A percentile compares a stretch with the other conserved stretches of the same genome.
These are phyloP conservation scores for Emydoidea blandingii DNA, from an alignment of 2,797 vertebrate species.

Conservation along the genomic window DNA sequence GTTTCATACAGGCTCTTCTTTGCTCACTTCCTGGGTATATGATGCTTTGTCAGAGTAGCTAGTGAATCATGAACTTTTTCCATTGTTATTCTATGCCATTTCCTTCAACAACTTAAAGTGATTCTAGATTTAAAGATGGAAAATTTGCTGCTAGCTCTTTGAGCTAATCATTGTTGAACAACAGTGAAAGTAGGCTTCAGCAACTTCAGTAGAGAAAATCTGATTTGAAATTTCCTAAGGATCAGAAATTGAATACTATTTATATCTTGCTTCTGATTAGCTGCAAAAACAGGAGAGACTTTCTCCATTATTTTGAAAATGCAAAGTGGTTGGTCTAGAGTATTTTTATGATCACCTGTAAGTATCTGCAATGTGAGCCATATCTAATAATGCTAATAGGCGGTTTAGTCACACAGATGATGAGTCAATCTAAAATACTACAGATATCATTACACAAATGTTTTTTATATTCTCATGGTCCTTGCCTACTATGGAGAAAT, in stretches of 20 bases:
- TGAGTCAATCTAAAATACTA: slow-evolving; percentile 1
- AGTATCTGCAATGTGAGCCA: neutral
- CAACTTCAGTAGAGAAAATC: neutral
- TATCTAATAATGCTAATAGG: neutral
- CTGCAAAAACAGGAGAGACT: neutral
- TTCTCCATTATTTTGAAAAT: neutral
- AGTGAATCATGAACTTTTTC: neutral
- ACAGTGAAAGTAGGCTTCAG: neutral
- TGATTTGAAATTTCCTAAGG: neutral
- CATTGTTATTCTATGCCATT: neutral
- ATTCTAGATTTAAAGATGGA: slow-evolving; percentile 19
- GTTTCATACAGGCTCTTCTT: neutral
- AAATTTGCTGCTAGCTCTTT: slow-evolving; percentile 13
- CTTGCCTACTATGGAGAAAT: neutral
- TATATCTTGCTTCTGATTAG: neutral
- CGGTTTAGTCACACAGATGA: neutral
- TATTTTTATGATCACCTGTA: neutral
- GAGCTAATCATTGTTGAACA: neutral
- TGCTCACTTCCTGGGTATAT: neutral
- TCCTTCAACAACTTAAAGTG: neutral
- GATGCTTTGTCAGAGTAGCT: neutral
- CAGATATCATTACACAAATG: neutral
- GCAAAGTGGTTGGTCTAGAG: rapidly evolving
- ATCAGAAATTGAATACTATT: slow-evolving; percentile 7
- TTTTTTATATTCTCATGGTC: neutral